Evolutionary conservation across 2,113 vertebrate species (phyloP), one percentile per base, ranked within the genome.

Genomic region (Colinus virginianus): DNA sequence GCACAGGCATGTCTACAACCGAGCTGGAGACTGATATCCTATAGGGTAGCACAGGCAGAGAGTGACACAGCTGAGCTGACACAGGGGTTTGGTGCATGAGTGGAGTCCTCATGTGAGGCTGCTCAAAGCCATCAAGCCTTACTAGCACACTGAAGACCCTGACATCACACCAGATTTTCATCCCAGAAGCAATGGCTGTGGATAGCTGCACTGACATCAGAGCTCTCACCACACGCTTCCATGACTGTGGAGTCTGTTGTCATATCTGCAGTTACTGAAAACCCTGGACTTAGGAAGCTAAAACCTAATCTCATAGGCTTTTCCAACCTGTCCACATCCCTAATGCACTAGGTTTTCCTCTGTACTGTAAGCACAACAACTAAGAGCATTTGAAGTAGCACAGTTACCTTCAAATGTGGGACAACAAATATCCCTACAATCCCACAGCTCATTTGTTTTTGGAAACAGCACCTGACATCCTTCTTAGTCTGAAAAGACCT

Each of bases 61-160:
- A 20, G 34, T 49, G 74, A 32, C 5, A 69, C 21, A 72, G 38
- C 19, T 40, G 61, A 66, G 46, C 68, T 80, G 43, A 13, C 75
- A 48, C 0, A 46, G 5, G 7, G 11, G 7, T 2, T 11, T 1
- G 38, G 43, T 38, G 61, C 21, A 36, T 11, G n/a, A 21, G 23
- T 3, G 2, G 30, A 81, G 26, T 36, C 19, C 55, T 40, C 5
- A 1, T 2, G 8, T 49, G 40, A 71, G 69, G 42, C 45, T 84
- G 55, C 13, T 34, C 28, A 81, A 36, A 14, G 48, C 11, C 58
- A 25, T 13, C 8, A 26, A 56, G 30, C 78, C 20, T 51, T 46
- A 15, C 11, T 5, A 49, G 43, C 12, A n/a, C 18, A 23, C 42
- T 42, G 67, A n/a, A 21, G 21, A 20, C 25, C 7, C 19, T 46